Evolutionary conservation across 2,888 invertebrate species (phyloP), one percentile per base, ranked within the genome.

Genomic region (Willowsia nigromaculata): DNA sequence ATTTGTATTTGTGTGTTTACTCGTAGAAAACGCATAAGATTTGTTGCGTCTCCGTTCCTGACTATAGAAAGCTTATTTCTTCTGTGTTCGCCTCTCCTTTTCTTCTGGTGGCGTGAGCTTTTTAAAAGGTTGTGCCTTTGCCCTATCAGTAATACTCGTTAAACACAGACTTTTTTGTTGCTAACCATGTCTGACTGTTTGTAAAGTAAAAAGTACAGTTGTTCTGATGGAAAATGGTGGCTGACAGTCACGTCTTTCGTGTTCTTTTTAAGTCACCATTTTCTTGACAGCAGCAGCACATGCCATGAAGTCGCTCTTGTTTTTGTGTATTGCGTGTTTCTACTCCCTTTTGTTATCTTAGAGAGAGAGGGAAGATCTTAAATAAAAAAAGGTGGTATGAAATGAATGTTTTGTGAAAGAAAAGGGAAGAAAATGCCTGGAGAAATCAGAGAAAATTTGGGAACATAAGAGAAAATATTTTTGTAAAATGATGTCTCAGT

Each of bases 241-340:
- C 62, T 76, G 85, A 85, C 76, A 85, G 76, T 76, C 85, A 76
- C 85, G 85, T 85, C 76, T 85, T 59, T 43, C 56, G 27, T 59
- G 18, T 47, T 74, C 68, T 71, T 85, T 85, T 85, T 22, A 47
- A 85, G 47, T 53, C 59, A 59, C 56, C 76, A 62, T 59, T 62
- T 76, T 85, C 62, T 68, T 85, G 71, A 74, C 74, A 85, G 74
- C 43, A 40, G 40, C 43, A 43, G 5, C 78, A 37, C 40, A 15
- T 15, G 47, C 11, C 47, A 47, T n/a, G 9, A 7, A 47, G 47
- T 13, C 4, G 37, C 22, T 59, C 27, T 59, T 59, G 22, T 59
- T 22, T 59, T 59, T n/a, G n/a, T n/a, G n/a, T n/a, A n/a, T n/a
- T n/a, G n/a, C n/a, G 3, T 9, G 22, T 22, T 22, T 25, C 27